Conservation (phyloP, 1,140 invertebrate genomes). For the Mya arenaria region DNA sequence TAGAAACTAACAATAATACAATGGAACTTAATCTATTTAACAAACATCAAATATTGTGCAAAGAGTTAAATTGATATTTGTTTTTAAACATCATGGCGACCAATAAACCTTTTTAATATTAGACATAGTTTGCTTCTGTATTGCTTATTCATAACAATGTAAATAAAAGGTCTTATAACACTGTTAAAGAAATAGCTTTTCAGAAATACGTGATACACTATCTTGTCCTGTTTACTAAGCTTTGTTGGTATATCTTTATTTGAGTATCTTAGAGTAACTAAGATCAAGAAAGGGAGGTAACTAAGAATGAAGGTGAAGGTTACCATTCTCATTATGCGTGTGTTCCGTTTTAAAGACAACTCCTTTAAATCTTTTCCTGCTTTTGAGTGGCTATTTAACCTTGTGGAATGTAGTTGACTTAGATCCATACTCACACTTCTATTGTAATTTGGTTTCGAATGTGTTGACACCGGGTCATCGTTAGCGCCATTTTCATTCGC, state of each 20-base stretch:
- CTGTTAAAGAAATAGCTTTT: conserved; percentile 45
- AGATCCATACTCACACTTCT: background rate
- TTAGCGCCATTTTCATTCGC: too few species aligned
- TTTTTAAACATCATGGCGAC: too few species aligned
- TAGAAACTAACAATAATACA: too few species aligned
- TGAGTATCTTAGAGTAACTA: conserved; percentile 20
- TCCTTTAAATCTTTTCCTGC: conserved; percentile 14
- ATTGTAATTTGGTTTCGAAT: too few species aligned
- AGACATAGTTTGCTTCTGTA: conserved; percentile 9
- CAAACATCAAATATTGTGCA: too few species aligned
- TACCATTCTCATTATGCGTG: conserved; percentile 40
- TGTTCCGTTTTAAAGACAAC: conserved; percentile 28
- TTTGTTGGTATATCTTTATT: conserved; percentile 36
- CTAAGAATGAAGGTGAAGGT: conserved; percentile 48
- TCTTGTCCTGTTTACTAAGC: background rate
- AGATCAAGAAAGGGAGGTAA: conserved; percentile 38
- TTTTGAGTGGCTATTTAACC: background rate
- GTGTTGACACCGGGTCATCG: too few species aligned
- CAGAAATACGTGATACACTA: conserved; percentile 33
- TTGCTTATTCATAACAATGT: conserved; percentile 40
- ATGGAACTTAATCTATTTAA: too few species aligned
- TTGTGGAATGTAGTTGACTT: background rate
- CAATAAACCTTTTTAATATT: too few species aligned
- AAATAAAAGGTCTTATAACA: conserved; percentile 37
- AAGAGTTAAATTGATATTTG: too few species aligned